phyloP scores from a whole-genome alignment of 2,888 invertebrate genomes.

The Campoplex nolae region DNA sequence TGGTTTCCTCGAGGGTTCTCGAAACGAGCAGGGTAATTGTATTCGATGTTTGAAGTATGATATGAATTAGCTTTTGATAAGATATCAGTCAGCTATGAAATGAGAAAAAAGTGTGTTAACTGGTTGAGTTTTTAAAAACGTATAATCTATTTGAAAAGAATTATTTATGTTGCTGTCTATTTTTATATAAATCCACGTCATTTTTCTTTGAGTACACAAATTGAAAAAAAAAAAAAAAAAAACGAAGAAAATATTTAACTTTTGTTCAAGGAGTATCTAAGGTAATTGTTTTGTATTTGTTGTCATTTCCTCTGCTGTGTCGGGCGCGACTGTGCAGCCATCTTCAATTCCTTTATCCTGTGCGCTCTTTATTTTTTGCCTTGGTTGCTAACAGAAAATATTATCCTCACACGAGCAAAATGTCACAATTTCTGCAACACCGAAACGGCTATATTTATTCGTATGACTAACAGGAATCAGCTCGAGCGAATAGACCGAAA shows the following conservation, averaged over 20 bases:
- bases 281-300: not conserved
- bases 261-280: not conserved
- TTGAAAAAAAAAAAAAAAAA: not conserved
- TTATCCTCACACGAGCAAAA: not conserved
- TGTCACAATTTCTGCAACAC: not conserved
- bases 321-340: not conserved
- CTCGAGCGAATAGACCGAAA: not conserved
- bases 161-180: not conserved
- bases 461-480: constrained; percentile 39
- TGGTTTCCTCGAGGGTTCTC: not conserved
- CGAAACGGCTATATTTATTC: constrained; percentile 24
- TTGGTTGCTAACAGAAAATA: not conserved
- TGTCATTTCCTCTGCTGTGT: not conserved
- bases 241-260: too few species aligned
- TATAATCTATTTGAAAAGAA: not conserved
- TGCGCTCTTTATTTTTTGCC: not conserved
- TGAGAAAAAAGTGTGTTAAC: not conserved
- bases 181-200: not conserved
- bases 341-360: not conserved
- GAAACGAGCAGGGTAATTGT: not conserved
- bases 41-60: not conserved
- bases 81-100: not conserved
- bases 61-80: not conserved
- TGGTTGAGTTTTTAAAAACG: not conserved
- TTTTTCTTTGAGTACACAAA: not conserved